Evolutionary conservation across 2,888 invertebrate species (phyloP), one percentile per base, ranked within the genome.

Genomic region (Nemotelus nigrinus): DNA sequence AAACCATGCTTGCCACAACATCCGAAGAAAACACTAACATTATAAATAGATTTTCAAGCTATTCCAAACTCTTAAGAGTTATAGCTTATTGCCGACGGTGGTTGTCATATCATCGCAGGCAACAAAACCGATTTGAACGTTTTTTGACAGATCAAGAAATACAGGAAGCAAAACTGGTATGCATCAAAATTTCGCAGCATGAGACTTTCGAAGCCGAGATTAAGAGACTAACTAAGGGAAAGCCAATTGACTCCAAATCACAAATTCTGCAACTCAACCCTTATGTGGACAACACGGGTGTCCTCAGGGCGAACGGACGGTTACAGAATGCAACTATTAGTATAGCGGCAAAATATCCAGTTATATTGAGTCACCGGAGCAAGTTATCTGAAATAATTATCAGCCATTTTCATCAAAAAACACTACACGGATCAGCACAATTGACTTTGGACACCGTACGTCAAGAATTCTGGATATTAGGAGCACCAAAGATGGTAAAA

Each of bases 11-110:
- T n/a, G n/a, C 58, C 1, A 2, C 58, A 58, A 58, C n/a, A 25
- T 25, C 50, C 1, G 50, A 50, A 5, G 50, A 1, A 50, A 50
- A 1, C 50, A 50, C 50, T 7, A 50, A 1, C 50, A 3, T 25
- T 1, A 25, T 25, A 25, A 25, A 25, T 25, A 1, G 25, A 25
- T 43, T 45, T 67, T 67, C 47, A 67, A 45, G 25, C 67, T 45
- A n/a, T 1, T 67, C 2, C 25, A 10, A 10, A 65, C 45, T 65
- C 44, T 4, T 0, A n/a, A 58, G 58, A 58, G 58, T 1, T 58
- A n/a, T n/a, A 58, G 58, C 58, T 58, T 58, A 58, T 58, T 58
- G 2, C 58, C 2, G 58, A 58, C 25, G 58, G n/a, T 58, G 58
- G 25, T 1, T 25, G 25, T 25, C 25, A 25, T 25, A 25, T 25